Evolutionary conservation across 2,797 vertebrate species (phyloP), one percentile per base, ranked within the genome.

Genomic region (Ceyx erithaca): DNA sequence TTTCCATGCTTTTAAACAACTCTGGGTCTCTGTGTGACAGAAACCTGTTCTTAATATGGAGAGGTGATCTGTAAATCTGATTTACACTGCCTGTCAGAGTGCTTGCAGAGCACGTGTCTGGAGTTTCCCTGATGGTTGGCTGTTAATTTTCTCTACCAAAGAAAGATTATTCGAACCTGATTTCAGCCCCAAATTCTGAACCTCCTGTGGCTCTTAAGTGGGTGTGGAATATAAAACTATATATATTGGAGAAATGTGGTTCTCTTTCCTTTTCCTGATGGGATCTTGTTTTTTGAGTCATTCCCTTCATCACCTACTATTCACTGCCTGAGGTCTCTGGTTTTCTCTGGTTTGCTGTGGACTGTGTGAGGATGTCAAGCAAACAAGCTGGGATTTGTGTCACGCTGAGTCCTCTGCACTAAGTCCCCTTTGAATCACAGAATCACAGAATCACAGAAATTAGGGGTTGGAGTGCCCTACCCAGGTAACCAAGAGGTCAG

Each of bases 401-500:
- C 85, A 72, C 0, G 11, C 94, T 76, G 87, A 68, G 62, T 68
- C 23, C 48, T 86, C 40, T 26, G 51, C 33, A 2, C 77, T 72
- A 72, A 66, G 88, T 76, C 40, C 1, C 3, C 88, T 95, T 92
- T 95, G 90, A 94, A n/a, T n/a, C n/a, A n/a, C n/a, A n/a, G n/a
- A n/a, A n/a, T n/a, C n/a, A n/a, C n/a, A n/a, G n/a, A n/a, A n/a
- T n/a, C n/a, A n/a, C n/a, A n/a, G n/a, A n/a, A n/a, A n/a, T n/a
- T n/a, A n/a, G n/a, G n/a, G n/a, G n/a, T n/a, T n/a, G n/a, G n/a
- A 88, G 87, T 81, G 23, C 63, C 85, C 28, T 69, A 49, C 73
- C 82, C 89, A 94, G 92, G 87, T 94, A 93, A 40, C 87, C 63
- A 77, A 59, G 87, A 59, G 89, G 94, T 95, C 90, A 85, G 79